Evolutionary conservation across 2,888 invertebrate genomes (phyloP).

Genomic region (Sinhomidia bicolor): DNA sequence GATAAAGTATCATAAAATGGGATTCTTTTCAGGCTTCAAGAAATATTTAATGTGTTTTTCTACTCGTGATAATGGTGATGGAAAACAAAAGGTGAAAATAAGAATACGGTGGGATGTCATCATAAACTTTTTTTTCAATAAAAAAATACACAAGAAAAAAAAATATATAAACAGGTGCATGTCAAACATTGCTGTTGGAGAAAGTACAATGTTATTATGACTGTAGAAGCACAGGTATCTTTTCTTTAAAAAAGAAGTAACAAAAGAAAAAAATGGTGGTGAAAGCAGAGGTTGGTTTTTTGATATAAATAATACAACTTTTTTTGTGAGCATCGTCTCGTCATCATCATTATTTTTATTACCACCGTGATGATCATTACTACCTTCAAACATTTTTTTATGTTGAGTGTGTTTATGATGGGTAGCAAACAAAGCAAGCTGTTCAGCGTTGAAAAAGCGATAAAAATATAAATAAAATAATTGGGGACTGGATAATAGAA

Average conservation of each 20-base stretch:
- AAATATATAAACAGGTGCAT: background rate
- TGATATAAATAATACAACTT: background rate
- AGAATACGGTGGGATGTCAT: background rate
- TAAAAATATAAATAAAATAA: too few relatives aligned
- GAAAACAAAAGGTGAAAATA: background rate
- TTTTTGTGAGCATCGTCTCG: background rate
- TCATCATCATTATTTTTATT: background rate
- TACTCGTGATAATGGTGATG: too few relatives aligned
- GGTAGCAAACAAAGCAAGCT: too few relatives aligned
- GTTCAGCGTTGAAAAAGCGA: too few relatives aligned
- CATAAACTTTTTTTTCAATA: slow-evolving; percentile 18
- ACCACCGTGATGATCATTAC: background rate
- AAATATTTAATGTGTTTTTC: too few relatives aligned
- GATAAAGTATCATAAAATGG: too few relatives aligned
- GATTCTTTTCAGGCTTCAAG: too few relatives aligned
- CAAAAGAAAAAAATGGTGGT: background rate
- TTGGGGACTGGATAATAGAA: too few relatives aligned
- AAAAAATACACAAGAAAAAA: too few relatives aligned
- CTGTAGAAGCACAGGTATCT: background rate
- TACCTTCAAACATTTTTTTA: too few relatives aligned
- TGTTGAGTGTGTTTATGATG: too few relatives aligned
- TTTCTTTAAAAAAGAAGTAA: too few relatives aligned
- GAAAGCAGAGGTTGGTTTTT: background rate
- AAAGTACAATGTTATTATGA: background rate
- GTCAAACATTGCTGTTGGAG: background rate